Percentiles rank a stretch among this genome's conserved stretches.
phyloP scores from a whole-genome alignment of 2,797 vertebrate species.

The Siniperca scherzeri region DNA sequence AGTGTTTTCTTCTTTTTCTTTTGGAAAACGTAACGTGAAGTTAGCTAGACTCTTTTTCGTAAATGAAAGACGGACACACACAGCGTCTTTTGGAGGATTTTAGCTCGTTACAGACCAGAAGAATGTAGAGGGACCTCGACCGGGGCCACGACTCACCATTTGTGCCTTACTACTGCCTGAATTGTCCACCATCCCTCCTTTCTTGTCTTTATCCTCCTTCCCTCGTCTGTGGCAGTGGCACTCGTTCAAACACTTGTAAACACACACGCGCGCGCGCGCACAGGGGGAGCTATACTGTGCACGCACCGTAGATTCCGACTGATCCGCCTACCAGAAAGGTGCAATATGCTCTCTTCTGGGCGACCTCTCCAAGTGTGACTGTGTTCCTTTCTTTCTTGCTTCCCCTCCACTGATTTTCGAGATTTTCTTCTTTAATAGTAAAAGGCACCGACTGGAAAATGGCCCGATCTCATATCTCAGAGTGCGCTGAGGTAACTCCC shows the following conservation, averaged over 20 bases:
- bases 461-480: slow-evolving; percentile 74
- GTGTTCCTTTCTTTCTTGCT: not conserved
- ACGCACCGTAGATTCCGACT: slow-evolving; percentile 47
- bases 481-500: slow-evolving; percentile 79
- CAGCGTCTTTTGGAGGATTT: not conserved
- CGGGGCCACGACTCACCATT: slow-evolving; percentile 83
- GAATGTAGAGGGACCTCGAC: not conserved
- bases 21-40: slow-evolving; percentile 17
- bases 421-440: slow-evolving; percentile 62
- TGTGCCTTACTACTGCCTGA: slow-evolving; percentile 86
- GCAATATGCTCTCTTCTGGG: slow-evolving; percentile 10
- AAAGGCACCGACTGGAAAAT: slow-evolving; percentile 64
- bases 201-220: slow-evolving; percentile 69
- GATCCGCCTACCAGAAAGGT: slow-evolving; percentile 38
- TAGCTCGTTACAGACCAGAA: not conserved
- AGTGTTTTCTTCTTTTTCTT: not conserved
- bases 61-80: not conserved
- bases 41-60: slow-evolving; percentile 5
- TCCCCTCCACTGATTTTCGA: not conserved
- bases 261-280: slow-evolving; percentile 64
- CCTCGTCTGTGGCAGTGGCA: slow-evolving; percentile 73
- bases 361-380: slow-evolving; percentile 32
- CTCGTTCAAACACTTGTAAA: slow-evolving; percentile 83
- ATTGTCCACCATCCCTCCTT: slow-evolving; percentile 90
- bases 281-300: slow-evolving; percentile 48